Evolutionary conservation across 2,797 vertebrate genomes (phyloP).

Genomic region (Peromyscus melanophrys): DNA sequence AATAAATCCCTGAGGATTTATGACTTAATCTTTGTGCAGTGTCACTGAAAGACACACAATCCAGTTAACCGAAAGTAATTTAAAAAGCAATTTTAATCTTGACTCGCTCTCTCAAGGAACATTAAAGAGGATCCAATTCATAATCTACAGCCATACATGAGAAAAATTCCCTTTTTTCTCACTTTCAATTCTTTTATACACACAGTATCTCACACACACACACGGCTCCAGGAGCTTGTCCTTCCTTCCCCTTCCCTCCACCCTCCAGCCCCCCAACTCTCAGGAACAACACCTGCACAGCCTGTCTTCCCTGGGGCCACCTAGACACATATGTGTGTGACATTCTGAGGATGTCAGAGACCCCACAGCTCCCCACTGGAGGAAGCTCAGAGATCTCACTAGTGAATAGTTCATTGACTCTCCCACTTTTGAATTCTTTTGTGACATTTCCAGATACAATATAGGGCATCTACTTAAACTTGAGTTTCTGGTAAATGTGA

Average conservation of each 20-base stretch:
- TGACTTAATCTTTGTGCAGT: constrained; percentile 76
- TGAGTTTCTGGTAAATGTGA: constrained; percentile 14
- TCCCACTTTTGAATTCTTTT: background rate
- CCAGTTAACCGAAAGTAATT: constrained; percentile 84
- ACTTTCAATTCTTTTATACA: background rate
- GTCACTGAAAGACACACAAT: constrained; percentile 78
- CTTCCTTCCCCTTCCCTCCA: background rate
- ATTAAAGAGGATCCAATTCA: constrained; percentile 74
- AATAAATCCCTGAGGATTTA: constrained; percentile 81
- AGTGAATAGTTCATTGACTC: background rate
- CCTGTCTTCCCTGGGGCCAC: background rate
- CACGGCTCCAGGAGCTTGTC: background rate
- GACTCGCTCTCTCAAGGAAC: constrained; percentile 78
- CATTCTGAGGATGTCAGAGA: background rate
- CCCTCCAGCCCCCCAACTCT: background rate
- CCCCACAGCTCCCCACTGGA: background rate
- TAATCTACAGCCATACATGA: constrained; percentile 69
- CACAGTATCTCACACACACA: background rate
- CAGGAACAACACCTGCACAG: constrained; percentile 58
- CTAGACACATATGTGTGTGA: constrained; percentile 4
- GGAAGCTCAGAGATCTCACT: background rate
- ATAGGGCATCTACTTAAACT: background rate
- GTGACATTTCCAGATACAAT: constrained; percentile 36
- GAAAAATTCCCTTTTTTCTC: constrained; percentile 53
- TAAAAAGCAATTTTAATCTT: constrained; percentile 85